These are phyloP conservation scores for Saccopteryx leptura DNA, from an alignment of 2,113 vertebrate species.

Conservation along the genomic window DNA sequence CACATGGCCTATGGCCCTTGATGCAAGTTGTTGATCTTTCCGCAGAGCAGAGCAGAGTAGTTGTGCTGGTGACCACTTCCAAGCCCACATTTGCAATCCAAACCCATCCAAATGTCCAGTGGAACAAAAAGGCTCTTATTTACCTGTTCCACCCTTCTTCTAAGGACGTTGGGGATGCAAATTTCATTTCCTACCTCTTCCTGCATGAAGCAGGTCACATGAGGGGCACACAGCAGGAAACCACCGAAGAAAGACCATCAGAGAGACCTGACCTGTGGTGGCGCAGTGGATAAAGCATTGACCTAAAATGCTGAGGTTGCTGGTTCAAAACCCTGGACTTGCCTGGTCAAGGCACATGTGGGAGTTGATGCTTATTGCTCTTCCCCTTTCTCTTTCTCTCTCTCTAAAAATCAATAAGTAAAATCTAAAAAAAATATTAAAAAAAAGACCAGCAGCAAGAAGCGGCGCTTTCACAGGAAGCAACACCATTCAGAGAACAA, in stretches of 20 bases:
- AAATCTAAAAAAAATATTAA: too few relatives aligned
- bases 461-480: neutral
- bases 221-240: neutral
- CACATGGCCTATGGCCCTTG: too few relatives aligned
- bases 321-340: too few relatives aligned
- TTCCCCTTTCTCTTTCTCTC: too few relatives aligned
- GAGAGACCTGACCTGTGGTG: neutral
- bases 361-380: too few relatives aligned
- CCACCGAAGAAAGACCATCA: neutral
- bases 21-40: conserved; percentile 51
- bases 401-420: too few relatives aligned
- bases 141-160: neutral
- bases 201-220: neutral
- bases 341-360: too few relatives aligned
- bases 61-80: neutral
- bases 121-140: conserved; percentile 21
- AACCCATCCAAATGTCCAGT: conserved; percentile 6
- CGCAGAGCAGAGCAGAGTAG: neutral
- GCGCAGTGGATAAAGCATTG: too few relatives aligned
- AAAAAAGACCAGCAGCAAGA: too few relatives aligned
- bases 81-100: neutral
- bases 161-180: neutral
- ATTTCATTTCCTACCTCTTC: neutral
- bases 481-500: neutral
- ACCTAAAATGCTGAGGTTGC: too few relatives aligned